A percentile compares a stretch with the other conserved stretches of the same genome.
Evolutionary conservation across 2,888 invertebrate genomes (phyloP).

Genomic region (Limnephilus marmoratus): DNA sequence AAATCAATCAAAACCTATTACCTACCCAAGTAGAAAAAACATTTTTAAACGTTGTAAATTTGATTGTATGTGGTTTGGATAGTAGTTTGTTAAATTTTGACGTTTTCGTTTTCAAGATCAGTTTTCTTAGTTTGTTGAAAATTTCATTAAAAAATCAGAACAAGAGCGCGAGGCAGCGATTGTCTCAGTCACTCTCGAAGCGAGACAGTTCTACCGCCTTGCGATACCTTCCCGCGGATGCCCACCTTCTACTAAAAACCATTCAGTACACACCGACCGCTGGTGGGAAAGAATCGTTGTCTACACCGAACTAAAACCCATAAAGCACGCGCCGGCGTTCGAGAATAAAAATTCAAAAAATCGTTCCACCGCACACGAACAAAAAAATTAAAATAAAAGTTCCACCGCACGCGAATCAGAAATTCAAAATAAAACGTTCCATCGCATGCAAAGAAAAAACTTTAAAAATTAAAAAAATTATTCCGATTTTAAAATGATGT

Average conservation of each 20-base stretch:
- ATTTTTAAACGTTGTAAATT: not conserved
- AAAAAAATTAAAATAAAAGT: not conserved
- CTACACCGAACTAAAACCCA: slow-evolving; percentile 19
- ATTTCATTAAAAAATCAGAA: not conserved
- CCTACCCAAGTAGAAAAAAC: not conserved
- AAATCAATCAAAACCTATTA: too few relatives aligned
- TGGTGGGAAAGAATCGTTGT: slow-evolving; percentile 51
- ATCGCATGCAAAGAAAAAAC: not conserved
- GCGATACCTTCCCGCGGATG: slow-evolving; percentile 36
- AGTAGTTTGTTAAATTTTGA: not conserved
- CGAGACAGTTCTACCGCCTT: slow-evolving; percentile 30
- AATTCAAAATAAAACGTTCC: not conserved
- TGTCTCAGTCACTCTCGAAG: slow-evolving; percentile 7
- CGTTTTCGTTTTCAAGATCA: not conserved
- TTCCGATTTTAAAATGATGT: not conserved
- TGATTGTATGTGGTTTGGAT: too few relatives aligned
- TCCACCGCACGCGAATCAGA: not conserved
- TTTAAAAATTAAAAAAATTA: not conserved
- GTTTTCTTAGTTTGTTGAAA: not conserved
- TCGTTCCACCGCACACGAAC: not conserved
- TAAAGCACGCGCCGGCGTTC: slow-evolving; percentile 43
- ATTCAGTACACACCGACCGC: slow-evolving; percentile 51
- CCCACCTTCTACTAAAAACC: slow-evolving; percentile 36
- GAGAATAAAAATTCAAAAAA: not conserved
- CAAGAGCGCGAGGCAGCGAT: not conserved